Conservation (phyloP, 1,140 invertebrate genomes). For the Paramacrobiotus metropolitanus region DNA sequence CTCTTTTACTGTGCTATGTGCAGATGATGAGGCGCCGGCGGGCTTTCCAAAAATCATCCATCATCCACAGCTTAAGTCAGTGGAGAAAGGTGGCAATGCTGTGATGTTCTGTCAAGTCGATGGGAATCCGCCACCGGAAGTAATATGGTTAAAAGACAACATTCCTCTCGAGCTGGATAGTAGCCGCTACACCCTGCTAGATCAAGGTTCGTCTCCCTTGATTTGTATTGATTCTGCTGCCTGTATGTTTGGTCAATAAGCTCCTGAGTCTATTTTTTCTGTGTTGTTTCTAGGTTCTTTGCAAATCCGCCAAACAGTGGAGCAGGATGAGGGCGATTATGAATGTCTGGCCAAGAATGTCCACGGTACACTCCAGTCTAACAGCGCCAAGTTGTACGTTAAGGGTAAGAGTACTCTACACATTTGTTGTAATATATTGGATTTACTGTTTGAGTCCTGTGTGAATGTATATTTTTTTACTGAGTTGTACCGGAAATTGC, state of each 20-base stretch:
- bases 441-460: too few species aligned
- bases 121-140: conserved; percentile 56
- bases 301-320: neutral
- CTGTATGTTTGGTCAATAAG: neutral
- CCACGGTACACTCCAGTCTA: conserved; percentile 74
- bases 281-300: neutral
- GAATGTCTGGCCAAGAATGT: conserved; percentile 42
- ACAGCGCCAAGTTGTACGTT: conserved; percentile 59
- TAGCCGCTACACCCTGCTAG: conserved; percentile 53
- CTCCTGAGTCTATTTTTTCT: neutral
- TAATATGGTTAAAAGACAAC: conserved; percentile 75
- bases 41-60: conserved; percentile 74
- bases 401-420: too few species aligned
- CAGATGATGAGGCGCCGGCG: conserved; percentile 55
- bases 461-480: too few species aligned
- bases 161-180: conserved; percentile 63
- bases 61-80: conserved; percentile 58
- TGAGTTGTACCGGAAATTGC: conserved; percentile 5
- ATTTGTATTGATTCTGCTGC: neutral
- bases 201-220: conserved; percentile 31
- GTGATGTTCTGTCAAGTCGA: conserved; percentile 60
- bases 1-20: conserved; percentile 25
- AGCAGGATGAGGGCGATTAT: conserved; percentile 5
- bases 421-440: too few species aligned
- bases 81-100: conserved; percentile 78